A percentile compares a stretch with the other conserved stretches of the same genome.
Evolutionary conservation across 2,113 vertebrate species (phyloP).

Genomic region (Ciconia maguari): DNA sequence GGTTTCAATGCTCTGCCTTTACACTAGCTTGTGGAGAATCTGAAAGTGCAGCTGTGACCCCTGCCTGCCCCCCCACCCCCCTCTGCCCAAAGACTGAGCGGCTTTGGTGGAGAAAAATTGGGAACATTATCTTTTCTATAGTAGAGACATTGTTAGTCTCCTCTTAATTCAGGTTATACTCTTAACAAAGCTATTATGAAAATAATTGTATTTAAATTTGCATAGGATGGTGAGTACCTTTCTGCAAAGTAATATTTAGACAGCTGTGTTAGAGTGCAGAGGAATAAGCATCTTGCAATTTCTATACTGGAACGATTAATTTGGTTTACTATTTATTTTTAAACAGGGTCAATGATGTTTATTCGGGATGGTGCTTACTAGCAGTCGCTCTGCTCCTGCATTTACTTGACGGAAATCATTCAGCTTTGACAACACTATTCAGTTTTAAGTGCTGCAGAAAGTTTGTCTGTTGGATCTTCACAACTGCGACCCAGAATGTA

Average conservation of each 20-base stretch:
- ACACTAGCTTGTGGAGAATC: neutral
- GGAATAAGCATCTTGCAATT: neutral
- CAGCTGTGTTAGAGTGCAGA: neutral
- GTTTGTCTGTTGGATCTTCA: neutral
- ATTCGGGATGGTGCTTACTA: neutral
- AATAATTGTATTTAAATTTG: neutral
- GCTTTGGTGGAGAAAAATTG: neutral
- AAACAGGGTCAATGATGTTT: neutral
- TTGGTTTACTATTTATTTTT: neutral
- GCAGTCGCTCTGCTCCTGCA: neutral
- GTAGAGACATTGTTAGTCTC: neutral
- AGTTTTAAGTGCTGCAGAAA: neutral
- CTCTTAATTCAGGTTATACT: neutral
- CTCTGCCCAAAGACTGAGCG: neutral
- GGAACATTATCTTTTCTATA: neutral
- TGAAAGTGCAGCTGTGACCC: slow-evolving; percentile 14
- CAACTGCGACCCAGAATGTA: slow-evolving; percentile 76
- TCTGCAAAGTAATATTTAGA: neutral
- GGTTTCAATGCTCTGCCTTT: slow-evolving; percentile 23
- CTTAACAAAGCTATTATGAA: neutral
- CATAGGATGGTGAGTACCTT: neutral
- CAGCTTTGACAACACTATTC: neutral
- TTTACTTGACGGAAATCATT: neutral
- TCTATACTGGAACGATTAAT: neutral
- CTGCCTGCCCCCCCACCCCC: neutral